Base-by-base conservation (phyloP, 2,888 invertebrate genomes). In the Cabera pusaria region DNA sequence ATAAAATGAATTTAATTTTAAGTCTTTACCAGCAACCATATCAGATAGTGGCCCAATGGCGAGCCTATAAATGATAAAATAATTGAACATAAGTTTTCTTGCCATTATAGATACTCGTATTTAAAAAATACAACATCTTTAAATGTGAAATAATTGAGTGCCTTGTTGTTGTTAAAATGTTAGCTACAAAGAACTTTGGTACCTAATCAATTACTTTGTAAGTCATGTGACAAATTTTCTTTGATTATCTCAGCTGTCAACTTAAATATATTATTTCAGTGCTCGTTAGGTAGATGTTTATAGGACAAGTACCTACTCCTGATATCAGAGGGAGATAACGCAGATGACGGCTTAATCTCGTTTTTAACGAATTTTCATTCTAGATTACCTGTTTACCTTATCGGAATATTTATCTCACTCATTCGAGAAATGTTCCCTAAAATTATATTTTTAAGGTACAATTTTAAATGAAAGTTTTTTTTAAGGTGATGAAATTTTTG, bases 341-440 rank as follows among this genome's bases (percentile, higher is more conserved):
- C 55, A 82, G 84, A 86, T 82, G 86, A 86, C 76, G 85, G 80
- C 79, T 82, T 86, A 86, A 87, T 88, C 86, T 86, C 72, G 64
- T 56, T 82, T 80, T 85, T 83, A 86, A 85, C 79, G 72, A 86
- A 79, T 79, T 83, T 80, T 81, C 64, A 76, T 68, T 72, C 60
- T 70, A 76, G 69, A 74, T 76, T 72, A 65, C 55, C 52, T 47
- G 53, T 64, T 62, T 63, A 64, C 52, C 59, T 64, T 65, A 56
- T 49, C 54, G 44, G 34, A 23, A 52, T 43, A 19, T 3, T 39
- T 43, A 24, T 23, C 19, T 11, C 32, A 36, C 6, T 40, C 25
- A 32, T 37, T 37, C 10, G 8, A 29, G 9, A 31, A 36, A 32
- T 33, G 49, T 46, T 33, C 59, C 61, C 57, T 68, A 63, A 55